Conservation (phyloP, 2,888 invertebrate species). For the Agrilus mali region DNA sequence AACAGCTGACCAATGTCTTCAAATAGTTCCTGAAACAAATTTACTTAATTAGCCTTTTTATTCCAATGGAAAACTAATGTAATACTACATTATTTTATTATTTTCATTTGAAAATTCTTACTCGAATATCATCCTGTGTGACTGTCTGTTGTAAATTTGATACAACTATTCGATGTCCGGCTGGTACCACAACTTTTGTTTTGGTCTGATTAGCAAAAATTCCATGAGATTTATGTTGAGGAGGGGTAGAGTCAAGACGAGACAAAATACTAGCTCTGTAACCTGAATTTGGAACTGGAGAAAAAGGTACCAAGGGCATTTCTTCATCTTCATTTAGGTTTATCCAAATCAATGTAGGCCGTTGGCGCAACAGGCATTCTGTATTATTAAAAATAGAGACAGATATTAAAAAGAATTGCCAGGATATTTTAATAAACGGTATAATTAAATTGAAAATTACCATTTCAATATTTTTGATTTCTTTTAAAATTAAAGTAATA, state of each 20-base stretch:
- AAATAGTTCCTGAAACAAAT: slow-evolving; percentile 63
- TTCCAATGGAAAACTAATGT: too few relatives aligned
- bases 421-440: neutral
- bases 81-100: neutral
- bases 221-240: slow-evolving; percentile 20
- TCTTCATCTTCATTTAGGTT: slow-evolving; percentile 30
- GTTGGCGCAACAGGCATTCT: neutral
- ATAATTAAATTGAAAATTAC: neutral
- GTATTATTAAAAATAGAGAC: too few relatives aligned
- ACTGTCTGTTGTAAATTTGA: slow-evolving; percentile 81
- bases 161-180: slow-evolving; percentile 76
- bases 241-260: slow-evolving; percentile 34
- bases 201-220: slow-evolving; percentile 29
- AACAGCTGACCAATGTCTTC: slow-evolving; percentile 82
- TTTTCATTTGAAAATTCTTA: slow-evolving; percentile 27
- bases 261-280: slow-evolving; percentile 29
- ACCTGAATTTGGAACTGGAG: slow-evolving; percentile 17
- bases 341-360: slow-evolving; percentile 28
- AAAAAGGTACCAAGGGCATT: slow-evolving; percentile 19
- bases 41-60: too few relatives aligned
- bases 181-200: slow-evolving; percentile 34
- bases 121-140: slow-evolving; percentile 82
- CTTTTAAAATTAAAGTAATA: too few relatives aligned
- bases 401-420: too few relatives aligned
- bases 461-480: too few relatives aligned